Evolutionary conservation across 64 coral and sea anemone species (phyloP).

Genomic region (Exaiptasia diaphana): DNA sequence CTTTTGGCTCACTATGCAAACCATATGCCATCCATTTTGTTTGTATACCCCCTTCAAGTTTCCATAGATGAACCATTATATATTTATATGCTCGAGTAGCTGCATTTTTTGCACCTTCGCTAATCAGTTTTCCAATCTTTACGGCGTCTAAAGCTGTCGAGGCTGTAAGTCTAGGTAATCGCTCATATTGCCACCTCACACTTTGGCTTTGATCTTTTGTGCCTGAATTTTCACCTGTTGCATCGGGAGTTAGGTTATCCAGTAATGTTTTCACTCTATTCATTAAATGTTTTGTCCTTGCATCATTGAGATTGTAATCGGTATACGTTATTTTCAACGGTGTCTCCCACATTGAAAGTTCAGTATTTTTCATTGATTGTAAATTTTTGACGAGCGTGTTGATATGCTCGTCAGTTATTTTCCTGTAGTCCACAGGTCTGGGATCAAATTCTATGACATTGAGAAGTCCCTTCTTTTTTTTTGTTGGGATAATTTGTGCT

Average conservation of each 20-base stretch:
- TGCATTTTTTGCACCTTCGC: slow-evolving; percentile 6
- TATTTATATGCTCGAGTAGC: background rate
- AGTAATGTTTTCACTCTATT: slow-evolving; percentile 10
- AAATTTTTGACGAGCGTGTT: slow-evolving; percentile 12
- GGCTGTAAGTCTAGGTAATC: slow-evolving; percentile 21
- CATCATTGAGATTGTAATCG: slow-evolving; percentile 32
- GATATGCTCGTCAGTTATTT: slow-evolving; percentile 23
- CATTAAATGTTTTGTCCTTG: background rate
- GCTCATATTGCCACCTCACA: slow-evolving; percentile 31
- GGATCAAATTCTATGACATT: slow-evolving; percentile 40
- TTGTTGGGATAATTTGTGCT: slow-evolving; percentile 30
- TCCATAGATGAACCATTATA: slow-evolving; percentile 30
- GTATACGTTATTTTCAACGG: slow-evolving; percentile 28
- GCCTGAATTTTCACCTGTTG: slow-evolving; percentile 4
- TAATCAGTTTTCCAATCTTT: slow-evolving; percentile 13
- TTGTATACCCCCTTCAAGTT: slow-evolving; percentile 12
- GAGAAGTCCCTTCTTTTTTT: slow-evolving; percentile 10
- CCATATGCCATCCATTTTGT: slow-evolving; percentile 36
- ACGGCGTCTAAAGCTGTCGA: background rate
- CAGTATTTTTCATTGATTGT: slow-evolving; percentile 3
- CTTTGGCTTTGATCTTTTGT: slow-evolving; percentile 35
- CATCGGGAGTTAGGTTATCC: slow-evolving; percentile 9
- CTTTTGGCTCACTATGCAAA: slow-evolving; percentile 27
- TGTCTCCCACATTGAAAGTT: slow-evolving; percentile 61
- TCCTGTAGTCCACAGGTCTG: slow-evolving; percentile 31